phyloP scores from a whole-genome alignment of 2,888 invertebrate species.

The Aleiodes leptofemur region DNA sequence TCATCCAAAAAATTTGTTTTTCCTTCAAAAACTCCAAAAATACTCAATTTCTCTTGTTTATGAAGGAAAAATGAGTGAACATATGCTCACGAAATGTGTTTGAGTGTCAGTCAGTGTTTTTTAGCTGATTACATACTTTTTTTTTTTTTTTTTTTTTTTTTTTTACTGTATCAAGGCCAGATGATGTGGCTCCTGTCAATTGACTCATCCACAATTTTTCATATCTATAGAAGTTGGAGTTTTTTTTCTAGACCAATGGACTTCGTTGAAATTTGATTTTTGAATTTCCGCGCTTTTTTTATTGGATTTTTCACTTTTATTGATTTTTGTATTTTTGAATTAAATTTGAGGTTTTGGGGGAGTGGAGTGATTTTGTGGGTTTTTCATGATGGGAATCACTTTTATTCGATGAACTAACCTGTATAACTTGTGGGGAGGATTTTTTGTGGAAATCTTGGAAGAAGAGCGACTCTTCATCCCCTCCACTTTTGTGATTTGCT shows the following conservation, averaged over 20 bases:
- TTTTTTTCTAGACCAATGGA: neutral
- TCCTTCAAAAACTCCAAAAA: neutral
- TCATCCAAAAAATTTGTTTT: too few relatives aligned
- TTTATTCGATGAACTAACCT: too few relatives aligned
- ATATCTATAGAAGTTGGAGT: neutral
- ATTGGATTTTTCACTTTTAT: too few relatives aligned
- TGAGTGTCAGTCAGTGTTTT: slow-evolving; percentile 1
- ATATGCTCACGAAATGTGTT: slow-evolving; percentile 22
- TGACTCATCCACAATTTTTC: slow-evolving; percentile 43
- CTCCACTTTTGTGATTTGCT: too few relatives aligned
- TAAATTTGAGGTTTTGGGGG: too few relatives aligned
- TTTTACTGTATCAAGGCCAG: slow-evolving; percentile 62
- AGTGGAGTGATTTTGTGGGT: too few relatives aligned
- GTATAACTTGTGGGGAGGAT: too few relatives aligned
- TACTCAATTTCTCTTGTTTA: neutral
- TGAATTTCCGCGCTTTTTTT: neutral
- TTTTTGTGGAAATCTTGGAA: too few relatives aligned
- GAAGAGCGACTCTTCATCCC: too few relatives aligned
- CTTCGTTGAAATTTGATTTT: neutral
- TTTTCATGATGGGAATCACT: too few relatives aligned
- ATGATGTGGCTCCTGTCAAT: slow-evolving; percentile 66
- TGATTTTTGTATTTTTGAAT: too few relatives aligned
- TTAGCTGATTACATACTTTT: slow-evolving; percentile 24
- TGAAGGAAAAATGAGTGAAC: neutral
- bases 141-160: neutral